Conservation (phyloP, 2,888 invertebrate species). For the Rotaria macrura region DNA sequence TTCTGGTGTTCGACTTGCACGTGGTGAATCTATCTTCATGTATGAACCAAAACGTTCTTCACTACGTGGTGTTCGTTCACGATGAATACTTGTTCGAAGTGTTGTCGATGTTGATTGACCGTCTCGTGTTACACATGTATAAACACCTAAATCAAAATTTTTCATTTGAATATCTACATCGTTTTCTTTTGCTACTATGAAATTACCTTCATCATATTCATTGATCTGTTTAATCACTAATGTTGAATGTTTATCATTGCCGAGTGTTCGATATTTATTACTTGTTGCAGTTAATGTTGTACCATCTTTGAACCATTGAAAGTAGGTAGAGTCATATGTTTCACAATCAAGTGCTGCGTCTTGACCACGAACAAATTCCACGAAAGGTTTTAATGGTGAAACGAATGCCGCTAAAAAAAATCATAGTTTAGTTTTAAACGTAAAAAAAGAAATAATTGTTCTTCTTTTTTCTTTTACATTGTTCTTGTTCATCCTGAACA, state of each 20-base stretch:
- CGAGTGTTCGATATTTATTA: neutral
- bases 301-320: conserved; percentile 37
- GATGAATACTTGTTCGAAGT: neutral
- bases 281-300: conserved; percentile 31
- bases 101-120: conserved; percentile 12
- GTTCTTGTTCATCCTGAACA: neutral
- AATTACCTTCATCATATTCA: conserved; percentile 13
- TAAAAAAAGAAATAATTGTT: neutral
- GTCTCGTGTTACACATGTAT: conserved; percentile 13
- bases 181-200: no score
- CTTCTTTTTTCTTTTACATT: conserved; percentile 8
- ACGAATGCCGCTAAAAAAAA: neutral
- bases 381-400: conserved; percentile 8
- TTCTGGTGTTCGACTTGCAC: neutral
- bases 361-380: conserved; percentile 15
- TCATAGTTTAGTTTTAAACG: neutral
- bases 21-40: conserved; percentile 7
- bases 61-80: conserved; percentile 20
- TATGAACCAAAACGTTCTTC: conserved; percentile 16
- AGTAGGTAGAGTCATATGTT: neutral
- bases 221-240: neutral
- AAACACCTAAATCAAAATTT: neutral
- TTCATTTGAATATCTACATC: no score
- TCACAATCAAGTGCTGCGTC: neutral
- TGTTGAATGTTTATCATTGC: conserved; percentile 13